phyloP scores from a whole-genome alignment of 1,140 invertebrate genomes.

The Asbolus verrucosus region DNA sequence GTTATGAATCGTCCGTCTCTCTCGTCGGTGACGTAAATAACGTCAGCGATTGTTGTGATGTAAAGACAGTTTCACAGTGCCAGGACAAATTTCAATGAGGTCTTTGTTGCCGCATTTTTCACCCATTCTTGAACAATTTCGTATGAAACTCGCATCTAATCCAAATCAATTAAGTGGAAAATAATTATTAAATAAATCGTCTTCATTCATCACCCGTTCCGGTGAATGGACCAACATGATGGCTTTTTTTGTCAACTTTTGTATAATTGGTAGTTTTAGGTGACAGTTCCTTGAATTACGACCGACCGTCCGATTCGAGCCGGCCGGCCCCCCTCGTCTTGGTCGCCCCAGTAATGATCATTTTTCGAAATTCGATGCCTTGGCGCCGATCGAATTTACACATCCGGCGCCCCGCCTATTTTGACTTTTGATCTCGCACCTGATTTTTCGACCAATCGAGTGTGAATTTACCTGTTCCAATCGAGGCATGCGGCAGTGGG shows the following conservation, averaged over 20 bases:
- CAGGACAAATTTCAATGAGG: constrained; percentile 10
- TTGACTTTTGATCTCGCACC: not conserved
- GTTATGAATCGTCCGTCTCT: constrained; percentile 38
- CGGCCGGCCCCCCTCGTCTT: not conserved
- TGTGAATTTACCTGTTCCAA: constrained; percentile 2
- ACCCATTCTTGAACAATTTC: constrained; percentile 8
- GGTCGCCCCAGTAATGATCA: no score
- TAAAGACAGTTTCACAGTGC: not conserved
- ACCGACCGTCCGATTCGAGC: not conserved
- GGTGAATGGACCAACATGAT: constrained; percentile 15
- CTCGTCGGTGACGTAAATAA: constrained; percentile 33
- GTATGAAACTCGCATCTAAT: constrained; percentile 23
- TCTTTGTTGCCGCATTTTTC: constrained; percentile 24
- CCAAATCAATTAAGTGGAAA: constrained; percentile 40
- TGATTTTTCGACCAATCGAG: not conserved
- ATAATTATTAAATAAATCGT: constrained; percentile 29
- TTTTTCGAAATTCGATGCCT: not conserved
- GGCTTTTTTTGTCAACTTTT: constrained; percentile 1
- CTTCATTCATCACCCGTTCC: constrained; percentile 19
- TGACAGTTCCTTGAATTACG: not conserved
- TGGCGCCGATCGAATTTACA: not conserved
- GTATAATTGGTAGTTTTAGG: not conserved
- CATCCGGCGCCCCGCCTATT: not conserved
- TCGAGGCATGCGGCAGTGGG: not conserved
- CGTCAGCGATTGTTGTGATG: constrained; percentile 16